Conservation (phyloP, 2,113 vertebrate species). For the Leptobrachium ailaonicum region DNA sequence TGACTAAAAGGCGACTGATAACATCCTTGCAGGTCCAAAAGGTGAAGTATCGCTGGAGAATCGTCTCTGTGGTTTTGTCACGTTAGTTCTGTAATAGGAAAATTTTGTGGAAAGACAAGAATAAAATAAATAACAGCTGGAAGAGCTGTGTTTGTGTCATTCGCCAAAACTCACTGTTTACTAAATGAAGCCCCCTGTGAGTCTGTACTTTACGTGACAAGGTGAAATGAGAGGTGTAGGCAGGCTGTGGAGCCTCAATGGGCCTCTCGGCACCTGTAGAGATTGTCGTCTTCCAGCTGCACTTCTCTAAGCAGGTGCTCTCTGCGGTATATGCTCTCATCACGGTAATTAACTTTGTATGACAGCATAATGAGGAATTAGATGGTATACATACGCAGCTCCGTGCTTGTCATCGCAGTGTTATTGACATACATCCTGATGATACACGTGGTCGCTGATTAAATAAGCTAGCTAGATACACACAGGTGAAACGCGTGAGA, state of each 20-base stretch:
- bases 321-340: neutral
- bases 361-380: neutral
- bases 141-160: too few relatives aligned
- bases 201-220: neutral
- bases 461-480: neutral
- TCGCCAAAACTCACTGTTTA: too few relatives aligned
- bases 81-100: too few relatives aligned
- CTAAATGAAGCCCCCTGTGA: neutral
- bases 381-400: neutral
- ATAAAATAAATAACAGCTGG: too few relatives aligned
- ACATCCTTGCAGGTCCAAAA: too few relatives aligned
- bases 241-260: neutral
- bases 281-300: slow-evolving; percentile 20
- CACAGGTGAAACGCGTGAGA: neutral
- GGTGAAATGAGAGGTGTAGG: neutral
- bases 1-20: too few relatives aligned
- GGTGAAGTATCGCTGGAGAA: too few relatives aligned
- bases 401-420: neutral
- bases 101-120: too few relatives aligned
- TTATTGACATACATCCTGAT: neutral
- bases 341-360: slow-evolving; percentile 9
- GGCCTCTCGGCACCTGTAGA: neutral
- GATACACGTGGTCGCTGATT: neutral
- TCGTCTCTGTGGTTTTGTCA: too few relatives aligned
- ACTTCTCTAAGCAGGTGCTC: slow-evolving; percentile 15